phyloP scores from a whole-genome alignment of 2,113 vertebrate species.

The Pan paniscus region DNA sequence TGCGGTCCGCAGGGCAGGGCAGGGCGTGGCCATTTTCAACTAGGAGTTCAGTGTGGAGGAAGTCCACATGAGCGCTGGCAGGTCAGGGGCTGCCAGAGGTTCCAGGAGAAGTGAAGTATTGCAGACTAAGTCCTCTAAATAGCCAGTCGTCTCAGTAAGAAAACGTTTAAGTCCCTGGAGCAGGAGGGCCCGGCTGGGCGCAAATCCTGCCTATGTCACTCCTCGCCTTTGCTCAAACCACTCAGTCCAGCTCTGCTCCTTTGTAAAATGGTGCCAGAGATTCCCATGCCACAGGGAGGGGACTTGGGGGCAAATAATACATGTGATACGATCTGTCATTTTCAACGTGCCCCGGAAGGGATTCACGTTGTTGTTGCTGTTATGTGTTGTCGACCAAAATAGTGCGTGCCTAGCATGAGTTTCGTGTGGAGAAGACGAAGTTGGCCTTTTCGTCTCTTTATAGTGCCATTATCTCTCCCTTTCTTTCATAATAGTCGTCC shows the following conservation, averaged over 20 bases:
- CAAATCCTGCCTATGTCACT: neutral
- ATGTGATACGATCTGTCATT: neutral
- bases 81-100: neutral
- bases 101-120: neutral
- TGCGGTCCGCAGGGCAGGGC: fast-evolving
- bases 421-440: neutral
- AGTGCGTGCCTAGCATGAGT: neutral
- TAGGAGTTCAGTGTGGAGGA: fast-evolving
- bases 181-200: fast-evolving
- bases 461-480: fast-evolving
- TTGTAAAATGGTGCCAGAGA: neutral
- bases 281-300: fast-evolving
- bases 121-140: neutral
- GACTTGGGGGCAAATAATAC: fast-evolving
- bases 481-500: neutral
- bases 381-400: neutral
- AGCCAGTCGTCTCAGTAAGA: neutral
- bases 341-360: neutral
- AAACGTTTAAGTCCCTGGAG: neutral
- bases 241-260: neutral
- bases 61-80: fast-evolving
- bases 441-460: neutral
- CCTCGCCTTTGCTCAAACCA: fast-evolving
- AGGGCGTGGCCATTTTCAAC: fast-evolving
- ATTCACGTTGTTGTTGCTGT: neutral